Conservation (phyloP, 2,888 invertebrate species). For the Acanthosepion pharaonis region DNA sequence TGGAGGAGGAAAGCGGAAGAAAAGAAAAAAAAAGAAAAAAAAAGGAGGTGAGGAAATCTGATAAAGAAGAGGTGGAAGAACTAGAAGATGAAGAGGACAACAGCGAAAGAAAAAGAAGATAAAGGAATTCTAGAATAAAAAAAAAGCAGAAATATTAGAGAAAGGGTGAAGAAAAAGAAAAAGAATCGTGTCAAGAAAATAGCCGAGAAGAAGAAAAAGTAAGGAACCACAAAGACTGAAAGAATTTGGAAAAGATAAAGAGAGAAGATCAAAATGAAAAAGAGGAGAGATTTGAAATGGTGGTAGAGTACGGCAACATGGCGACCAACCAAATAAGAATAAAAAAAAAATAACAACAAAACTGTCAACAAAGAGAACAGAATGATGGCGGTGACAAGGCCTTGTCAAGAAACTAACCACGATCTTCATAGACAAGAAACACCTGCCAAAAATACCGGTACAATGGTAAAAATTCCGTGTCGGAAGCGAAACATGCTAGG, state of each 20-base stretch:
- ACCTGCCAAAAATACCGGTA: background rate
- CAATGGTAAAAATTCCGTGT: constrained; percentile 33
- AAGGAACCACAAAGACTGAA: background rate
- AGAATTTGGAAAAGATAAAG: background rate
- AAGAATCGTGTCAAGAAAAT: no score
- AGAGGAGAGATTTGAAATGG: background rate
- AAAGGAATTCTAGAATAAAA: no score
- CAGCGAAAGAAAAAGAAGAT: no score
- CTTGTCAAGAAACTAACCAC: constrained; percentile 33
- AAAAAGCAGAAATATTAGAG: no score
- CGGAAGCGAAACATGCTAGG: background rate
- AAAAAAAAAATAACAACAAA: background rate
- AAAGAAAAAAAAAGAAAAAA: no score
- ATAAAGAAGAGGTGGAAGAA: no score
- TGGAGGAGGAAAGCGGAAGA: background rate
- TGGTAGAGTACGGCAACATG: background rate
- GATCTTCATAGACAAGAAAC: constrained; percentile 33
- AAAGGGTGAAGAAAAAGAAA: no score
- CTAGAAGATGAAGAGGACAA: no score
- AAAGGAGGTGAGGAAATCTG: no score
- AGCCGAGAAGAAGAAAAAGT: no score
- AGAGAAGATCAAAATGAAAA: background rate
- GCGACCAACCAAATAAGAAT: background rate
- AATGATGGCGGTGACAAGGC: constrained; percentile 33
- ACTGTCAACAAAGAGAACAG: background rate